Evolutionary conservation across 2,113 vertebrate species (phyloP).

Genomic region (Bubo bubo): DNA sequence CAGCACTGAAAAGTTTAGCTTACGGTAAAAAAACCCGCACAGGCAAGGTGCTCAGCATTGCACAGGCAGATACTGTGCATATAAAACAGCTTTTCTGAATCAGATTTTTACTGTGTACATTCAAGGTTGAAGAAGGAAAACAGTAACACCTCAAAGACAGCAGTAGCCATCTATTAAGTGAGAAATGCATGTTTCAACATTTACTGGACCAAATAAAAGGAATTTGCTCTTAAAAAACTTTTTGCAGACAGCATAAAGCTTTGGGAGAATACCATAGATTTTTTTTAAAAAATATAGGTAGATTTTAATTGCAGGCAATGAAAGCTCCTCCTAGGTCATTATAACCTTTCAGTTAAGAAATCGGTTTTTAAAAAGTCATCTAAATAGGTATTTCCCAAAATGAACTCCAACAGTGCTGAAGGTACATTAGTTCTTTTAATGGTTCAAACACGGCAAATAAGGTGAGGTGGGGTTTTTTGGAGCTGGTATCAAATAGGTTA

Average conservation of each 20-base stretch:
- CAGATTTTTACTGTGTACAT: neutral
- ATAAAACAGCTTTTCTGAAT: neutral
- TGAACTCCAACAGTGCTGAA: neutral
- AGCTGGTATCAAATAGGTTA: neutral
- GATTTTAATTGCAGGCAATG: neutral
- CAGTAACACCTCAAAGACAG: neutral
- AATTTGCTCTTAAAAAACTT: neutral
- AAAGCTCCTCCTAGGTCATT: conserved; percentile 10
- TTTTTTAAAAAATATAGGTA: neutral
- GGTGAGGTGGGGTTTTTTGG: neutral
- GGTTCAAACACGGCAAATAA: neutral
- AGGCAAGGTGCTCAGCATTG: neutral
- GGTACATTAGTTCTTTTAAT: neutral
- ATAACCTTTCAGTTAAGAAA: neutral
- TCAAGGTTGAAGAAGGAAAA: neutral
- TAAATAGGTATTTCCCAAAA: neutral
- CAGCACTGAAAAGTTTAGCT: neutral
- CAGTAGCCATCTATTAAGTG: neutral
- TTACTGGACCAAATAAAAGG: neutral
- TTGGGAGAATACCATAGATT: neutral
- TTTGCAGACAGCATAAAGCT: neutral
- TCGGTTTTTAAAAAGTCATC: neutral
- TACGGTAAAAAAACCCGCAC: neutral
- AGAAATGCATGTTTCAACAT: neutral
- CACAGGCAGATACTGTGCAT: neutral